These are phyloP conservation scores for Bombus ignitus DNA, from an alignment of 1,140 invertebrate species.

Conservation along the genomic window DNA sequence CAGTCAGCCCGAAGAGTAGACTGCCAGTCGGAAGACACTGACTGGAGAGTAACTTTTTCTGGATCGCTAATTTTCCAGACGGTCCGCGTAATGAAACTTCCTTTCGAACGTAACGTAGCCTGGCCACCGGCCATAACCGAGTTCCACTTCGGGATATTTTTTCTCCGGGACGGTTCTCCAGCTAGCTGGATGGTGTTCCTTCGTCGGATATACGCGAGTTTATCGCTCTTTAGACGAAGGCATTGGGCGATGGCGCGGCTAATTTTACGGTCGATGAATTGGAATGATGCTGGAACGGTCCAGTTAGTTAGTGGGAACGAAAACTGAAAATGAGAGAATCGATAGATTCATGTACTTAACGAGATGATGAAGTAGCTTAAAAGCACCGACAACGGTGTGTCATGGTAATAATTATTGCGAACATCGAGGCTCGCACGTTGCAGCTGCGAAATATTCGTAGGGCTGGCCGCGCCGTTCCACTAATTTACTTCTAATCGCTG, in stretches of 20 bases:
- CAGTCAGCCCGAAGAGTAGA: not conserved
- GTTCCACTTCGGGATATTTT: too few species aligned
- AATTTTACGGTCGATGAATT: constrained; percentile 4
- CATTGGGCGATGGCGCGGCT: not conserved
- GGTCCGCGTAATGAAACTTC: constrained; percentile 6
- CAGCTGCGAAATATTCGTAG: constrained; percentile 24
- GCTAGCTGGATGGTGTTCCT: not conserved
- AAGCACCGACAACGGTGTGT: constrained; percentile 28
- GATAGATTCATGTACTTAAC: constrained; percentile 35
- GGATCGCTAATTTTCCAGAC: constrained; percentile 39
- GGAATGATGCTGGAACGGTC: not conserved
- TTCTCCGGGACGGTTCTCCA: too few species aligned
- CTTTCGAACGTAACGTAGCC: too few species aligned
- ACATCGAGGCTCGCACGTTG: not conserved
- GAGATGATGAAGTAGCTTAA: constrained; percentile 32
- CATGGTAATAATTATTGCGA: constrained; percentile 29
- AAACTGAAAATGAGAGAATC: not conserved
- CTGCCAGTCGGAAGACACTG: too few species aligned
- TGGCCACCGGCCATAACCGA: too few species aligned
- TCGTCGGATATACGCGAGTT: not conserved
- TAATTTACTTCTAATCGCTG: constrained; percentile 54
- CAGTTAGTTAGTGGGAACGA: not conserved
- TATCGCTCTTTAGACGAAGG: not conserved
- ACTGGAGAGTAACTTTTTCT: constrained; percentile 5
- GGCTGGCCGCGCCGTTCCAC: not conserved